A percentile compares a stretch with the other conserved stretches of the same genome.
These are phyloP conservation scores for Thecocarcelia acutangulata DNA, from an alignment of 2,888 invertebrate genomes.

Conservation along the genomic window DNA sequence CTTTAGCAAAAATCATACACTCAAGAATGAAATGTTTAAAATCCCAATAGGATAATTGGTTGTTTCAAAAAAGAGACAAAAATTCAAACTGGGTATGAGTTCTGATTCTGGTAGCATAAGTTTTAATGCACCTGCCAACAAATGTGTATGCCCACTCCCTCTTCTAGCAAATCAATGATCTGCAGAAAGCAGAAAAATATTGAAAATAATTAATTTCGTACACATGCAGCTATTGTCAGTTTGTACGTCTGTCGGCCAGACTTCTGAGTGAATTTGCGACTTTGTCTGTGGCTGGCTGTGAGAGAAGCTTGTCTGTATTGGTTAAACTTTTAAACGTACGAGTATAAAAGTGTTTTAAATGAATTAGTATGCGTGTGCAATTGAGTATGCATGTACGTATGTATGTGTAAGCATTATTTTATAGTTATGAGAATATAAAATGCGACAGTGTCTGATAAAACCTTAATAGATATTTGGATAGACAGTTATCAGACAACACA, in stretches of 20 bases:
- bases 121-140: slow-evolving; percentile 7
- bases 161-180: slow-evolving; percentile 23
- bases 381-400: background rate
- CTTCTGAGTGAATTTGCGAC: background rate
- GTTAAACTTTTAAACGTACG: background rate
- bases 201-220: slow-evolving; percentile 59
- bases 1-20: slow-evolving; percentile 30
- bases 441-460: slow-evolving; percentile 77
- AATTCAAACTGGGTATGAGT: background rate
- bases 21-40: slow-evolving; percentile 43
- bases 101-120: slow-evolving; percentile 15
- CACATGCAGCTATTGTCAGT: slow-evolving; percentile 23
- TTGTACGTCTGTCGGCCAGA: background rate
- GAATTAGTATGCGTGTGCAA: slow-evolving; percentile 19
- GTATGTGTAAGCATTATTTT: slow-evolving; percentile 16
- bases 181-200: slow-evolving; percentile 24
- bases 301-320: slow-evolving; percentile 11
- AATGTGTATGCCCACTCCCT: too few species aligned
- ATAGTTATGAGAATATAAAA: slow-evolving; percentile 68
- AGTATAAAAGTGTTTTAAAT: background rate
- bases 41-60: slow-evolving; percentile 25
- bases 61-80: slow-evolving; percentile 6
- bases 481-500: slow-evolving; percentile 80
- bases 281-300: slow-evolving; percentile 2
- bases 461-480: slow-evolving; percentile 80